Conservation (phyloP, 1,140 invertebrate species). For the Psilanteris sp. region DNA sequence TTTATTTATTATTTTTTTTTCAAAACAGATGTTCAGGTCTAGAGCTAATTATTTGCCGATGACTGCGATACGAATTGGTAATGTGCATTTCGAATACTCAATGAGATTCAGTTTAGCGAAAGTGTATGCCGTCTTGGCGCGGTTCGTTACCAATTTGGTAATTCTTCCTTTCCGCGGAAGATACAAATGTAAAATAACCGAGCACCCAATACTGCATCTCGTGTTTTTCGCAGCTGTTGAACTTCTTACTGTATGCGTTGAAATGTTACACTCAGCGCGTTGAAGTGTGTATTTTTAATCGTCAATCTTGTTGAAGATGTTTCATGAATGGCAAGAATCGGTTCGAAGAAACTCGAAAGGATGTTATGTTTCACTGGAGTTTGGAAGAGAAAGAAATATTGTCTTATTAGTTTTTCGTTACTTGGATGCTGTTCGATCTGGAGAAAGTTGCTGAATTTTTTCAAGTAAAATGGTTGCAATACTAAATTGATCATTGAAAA, state of each 20-base stretch:
- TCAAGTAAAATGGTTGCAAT: too few relatives aligned
- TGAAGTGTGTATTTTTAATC: conserved; percentile 32
- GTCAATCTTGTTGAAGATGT: conserved; percentile 26
- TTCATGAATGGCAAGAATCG: conserved; percentile 12
- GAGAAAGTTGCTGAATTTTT: too few relatives aligned
- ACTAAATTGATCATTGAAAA: too few relatives aligned
- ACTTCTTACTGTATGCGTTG: conserved; percentile 7
- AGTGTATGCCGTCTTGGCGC: conserved; percentile 3
- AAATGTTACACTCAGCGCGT: conserved; percentile 15
- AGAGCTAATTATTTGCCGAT: conserved; percentile 35
- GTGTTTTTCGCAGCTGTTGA: conserved; percentile 30
- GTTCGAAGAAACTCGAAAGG: conserved; percentile 34
- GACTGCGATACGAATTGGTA: conserved; percentile 35
- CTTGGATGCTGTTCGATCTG: too few relatives aligned
- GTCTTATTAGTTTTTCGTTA: conserved; percentile 27
- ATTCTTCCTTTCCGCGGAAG: conserved; percentile 9
- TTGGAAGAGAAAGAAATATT: conserved; percentile 13
- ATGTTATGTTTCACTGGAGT: neutral
- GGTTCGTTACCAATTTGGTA: conserved; percentile 32
- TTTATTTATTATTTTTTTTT: neutral
- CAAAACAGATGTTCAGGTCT: conserved; percentile 25
- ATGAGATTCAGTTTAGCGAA: conserved; percentile 20
- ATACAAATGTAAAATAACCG: conserved; percentile 28
- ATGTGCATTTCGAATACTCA: conserved; percentile 21
- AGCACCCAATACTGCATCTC: conserved; percentile 6